Evolutionary conservation across 2,888 invertebrate species (phyloP), one percentile per base, ranked within the genome.

Genomic region (Plusia festucae): DNA sequence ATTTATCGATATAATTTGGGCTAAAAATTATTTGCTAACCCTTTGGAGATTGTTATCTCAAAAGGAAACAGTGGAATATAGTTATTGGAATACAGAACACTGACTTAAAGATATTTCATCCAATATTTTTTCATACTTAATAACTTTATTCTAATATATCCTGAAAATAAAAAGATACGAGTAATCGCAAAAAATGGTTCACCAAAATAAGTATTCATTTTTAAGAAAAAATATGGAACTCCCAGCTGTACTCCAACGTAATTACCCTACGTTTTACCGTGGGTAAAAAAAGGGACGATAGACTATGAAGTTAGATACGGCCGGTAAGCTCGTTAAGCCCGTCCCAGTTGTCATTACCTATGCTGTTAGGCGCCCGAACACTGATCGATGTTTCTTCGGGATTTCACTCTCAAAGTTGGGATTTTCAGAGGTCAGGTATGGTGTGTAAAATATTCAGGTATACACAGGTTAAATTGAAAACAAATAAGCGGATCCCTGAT

Each of bases 321-420:
- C 20, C 46, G 46, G 46, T 49, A 49, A 49, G 46, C 46, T 49
- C 46, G 46, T 49, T 49, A 49, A 49, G 46, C 46, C 18, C 18
- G 46, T 49, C 46, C 46, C 46, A 49, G 46, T 49, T 49, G 46
- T 49, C 46, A 49, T 49, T 49, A 49, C 46, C 46, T 49, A 49
- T 49, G 46, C 46, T 9, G 46, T 49, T 49, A 49, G 46, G 20
- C 20, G 40, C 40, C 40, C 40, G 18, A 49, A 20, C 8, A 49
- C 11, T 49, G 46, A 49, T 49, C 46, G 46, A 49, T 49, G 18
- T 49, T 18, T 13, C 46, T 49, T 49, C 46, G 11, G 46, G 11
- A 49, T 49, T 49, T 20, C 18, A 20, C 18, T 49, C 46, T 9
- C 46, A 2, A 18, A 49, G 18, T 49, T 49, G 20, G 9, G 40